Conservation (phyloP, 2,888 invertebrate species). For the Scaptomyza polygonia region DNA sequence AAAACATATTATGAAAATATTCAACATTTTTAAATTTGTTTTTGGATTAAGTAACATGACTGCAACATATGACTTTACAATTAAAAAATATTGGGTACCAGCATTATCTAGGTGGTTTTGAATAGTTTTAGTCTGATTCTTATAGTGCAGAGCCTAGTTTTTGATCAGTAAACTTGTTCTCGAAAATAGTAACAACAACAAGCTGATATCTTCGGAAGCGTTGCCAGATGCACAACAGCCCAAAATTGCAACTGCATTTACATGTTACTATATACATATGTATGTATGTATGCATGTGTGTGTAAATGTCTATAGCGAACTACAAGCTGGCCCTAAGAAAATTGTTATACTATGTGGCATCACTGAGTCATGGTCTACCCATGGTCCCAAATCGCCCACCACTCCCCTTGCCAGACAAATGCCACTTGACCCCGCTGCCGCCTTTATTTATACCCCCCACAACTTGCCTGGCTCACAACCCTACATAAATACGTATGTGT, state of each 20-base stretch:
- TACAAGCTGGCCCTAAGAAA: conserved; percentile 31
- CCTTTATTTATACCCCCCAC: conserved; percentile 3
- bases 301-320: conserved; percentile 21
- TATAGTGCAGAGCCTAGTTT: background rate
- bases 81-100: too few species aligned
- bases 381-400: background rate
- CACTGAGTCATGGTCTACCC: conserved; percentile 37
- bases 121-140: background rate
- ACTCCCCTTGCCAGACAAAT: conserved; percentile 19
- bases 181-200: background rate
- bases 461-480: background rate
- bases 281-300: background rate
- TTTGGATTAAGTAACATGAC: too few species aligned
- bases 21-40: too few species aligned
- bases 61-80: too few species aligned
- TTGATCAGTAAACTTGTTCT: background rate
- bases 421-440: conserved; percentile 48
- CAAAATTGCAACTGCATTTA: conserved; percentile 13
- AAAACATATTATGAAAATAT: too few species aligned
- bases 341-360: conserved; percentile 41
- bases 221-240: conserved; percentile 29
- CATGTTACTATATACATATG: background rate
- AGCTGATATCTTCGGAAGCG: conserved; percentile 6
- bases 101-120: background rate
- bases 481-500: background rate